Conservation (phyloP, 2,888 invertebrate species). For the Eutolmus rufibarbis region DNA sequence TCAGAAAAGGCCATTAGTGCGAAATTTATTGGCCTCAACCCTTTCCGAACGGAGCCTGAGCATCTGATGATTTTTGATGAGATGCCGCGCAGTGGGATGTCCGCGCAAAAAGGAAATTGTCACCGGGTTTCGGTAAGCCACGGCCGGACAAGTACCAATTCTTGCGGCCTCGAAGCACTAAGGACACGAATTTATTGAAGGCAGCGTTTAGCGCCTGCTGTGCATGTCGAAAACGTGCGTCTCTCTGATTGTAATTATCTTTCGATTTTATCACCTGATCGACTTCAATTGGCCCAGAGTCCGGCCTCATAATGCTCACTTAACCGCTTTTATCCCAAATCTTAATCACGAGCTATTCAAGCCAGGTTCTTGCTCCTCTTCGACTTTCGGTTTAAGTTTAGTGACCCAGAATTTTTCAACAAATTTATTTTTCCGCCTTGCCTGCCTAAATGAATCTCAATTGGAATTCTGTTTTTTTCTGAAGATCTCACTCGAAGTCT, state of each 20-base stretch:
- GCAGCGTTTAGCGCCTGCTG: background rate
- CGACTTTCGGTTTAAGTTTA: background rate
- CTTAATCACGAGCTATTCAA: background rate
- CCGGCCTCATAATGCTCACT: background rate
- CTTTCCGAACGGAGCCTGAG: background rate
- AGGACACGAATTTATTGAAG: constrained; percentile 3
- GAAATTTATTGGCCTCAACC: constrained; percentile 18
- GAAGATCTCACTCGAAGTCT: background rate
- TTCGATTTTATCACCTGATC: background rate
- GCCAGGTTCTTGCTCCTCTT: background rate
- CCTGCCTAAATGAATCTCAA: background rate
- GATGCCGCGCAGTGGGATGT: constrained; percentile 18
- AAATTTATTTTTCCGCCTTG: background rate
- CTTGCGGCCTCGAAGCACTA: background rate
- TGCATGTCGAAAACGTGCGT: background rate
- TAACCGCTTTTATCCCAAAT: background rate
- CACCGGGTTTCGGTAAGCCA: background rate
- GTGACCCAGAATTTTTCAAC: background rate
- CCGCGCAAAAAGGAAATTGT: constrained; percentile 22
- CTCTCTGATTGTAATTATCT: background rate
- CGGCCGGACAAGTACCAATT: background rate
- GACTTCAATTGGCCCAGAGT: background rate
- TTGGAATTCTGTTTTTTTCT: background rate
- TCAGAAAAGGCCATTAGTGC: constrained; percentile 5
- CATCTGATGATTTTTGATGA: constrained; percentile 16